Evolutionary conservation across 1,140 invertebrate species (phyloP).

Genomic region (Eupristina koningsbergeri): DNA sequence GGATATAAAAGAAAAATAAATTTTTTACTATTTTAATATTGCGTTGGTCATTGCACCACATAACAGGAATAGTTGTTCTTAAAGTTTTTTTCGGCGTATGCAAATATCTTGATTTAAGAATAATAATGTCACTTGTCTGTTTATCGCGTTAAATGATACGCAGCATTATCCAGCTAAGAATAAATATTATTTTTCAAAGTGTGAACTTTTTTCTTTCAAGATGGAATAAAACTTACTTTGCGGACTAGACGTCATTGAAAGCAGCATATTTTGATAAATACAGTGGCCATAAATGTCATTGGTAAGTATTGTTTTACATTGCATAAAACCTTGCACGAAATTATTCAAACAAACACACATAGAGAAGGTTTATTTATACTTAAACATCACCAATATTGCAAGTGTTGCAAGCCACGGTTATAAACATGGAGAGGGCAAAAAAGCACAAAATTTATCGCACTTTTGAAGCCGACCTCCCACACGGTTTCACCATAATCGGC

Average conservation of each 20-base stretch:
- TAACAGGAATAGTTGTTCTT: too few species aligned
- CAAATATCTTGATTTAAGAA: too few species aligned
- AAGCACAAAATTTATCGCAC: neutral
- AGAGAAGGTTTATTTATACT: neutral
- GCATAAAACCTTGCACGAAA: neutral
- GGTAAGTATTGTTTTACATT: neutral
- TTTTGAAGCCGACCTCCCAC: neutral
- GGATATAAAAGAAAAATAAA: too few species aligned
- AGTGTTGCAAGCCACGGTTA: neutral
- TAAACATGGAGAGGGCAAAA: neutral
- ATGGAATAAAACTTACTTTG: neutral
- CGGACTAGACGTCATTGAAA: neutral
- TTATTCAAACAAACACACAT: neutral
- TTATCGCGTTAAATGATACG: too few species aligned
- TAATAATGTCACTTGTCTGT: too few species aligned
- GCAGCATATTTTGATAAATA: neutral
- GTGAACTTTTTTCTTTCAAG: too few species aligned
- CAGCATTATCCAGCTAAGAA: too few species aligned
- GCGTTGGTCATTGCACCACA: too few species aligned
- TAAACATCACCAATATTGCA: neutral
- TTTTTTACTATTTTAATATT: too few species aligned
- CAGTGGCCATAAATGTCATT: neutral
- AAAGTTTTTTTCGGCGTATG: too few species aligned
- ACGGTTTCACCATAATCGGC: neutral
- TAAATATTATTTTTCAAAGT: too few species aligned